Evolutionary conservation across 2,888 invertebrate genomes (phyloP).

Genomic region (Erebia palarica): DNA sequence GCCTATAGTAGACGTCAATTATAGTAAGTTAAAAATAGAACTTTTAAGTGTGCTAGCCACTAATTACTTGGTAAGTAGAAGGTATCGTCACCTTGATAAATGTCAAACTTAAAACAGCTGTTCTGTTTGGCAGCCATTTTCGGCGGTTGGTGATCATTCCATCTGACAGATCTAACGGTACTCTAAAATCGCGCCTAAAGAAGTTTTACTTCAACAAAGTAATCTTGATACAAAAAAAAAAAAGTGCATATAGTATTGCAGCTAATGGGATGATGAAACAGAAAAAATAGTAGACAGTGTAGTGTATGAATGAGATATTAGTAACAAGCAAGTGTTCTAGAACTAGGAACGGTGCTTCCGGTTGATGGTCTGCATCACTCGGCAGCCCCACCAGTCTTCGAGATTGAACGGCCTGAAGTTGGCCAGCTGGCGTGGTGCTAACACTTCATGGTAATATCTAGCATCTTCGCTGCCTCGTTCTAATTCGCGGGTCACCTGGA

Average conservation of each 20-base stretch:
- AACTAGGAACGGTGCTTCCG: conserved; percentile 78
- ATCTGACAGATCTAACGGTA: too few species aligned
- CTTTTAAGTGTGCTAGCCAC: too few species aligned
- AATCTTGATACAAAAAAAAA: neutral
- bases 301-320: conserved; percentile 48
- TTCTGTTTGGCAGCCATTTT: too few species aligned
- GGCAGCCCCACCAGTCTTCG: conserved; percentile 89
- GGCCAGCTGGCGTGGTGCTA: conserved; percentile 80
- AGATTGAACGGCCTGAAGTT: conserved; percentile 91
- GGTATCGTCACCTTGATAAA: neutral
- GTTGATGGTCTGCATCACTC: conserved; percentile 85
- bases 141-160: too few species aligned
- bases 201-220: neutral
- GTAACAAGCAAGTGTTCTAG: conserved; percentile 34
- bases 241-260: too few species aligned
- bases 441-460: conserved; percentile 85
- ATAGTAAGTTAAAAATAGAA: too few species aligned
- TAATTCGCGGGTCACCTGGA: conserved; percentile 81
- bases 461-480: conserved; percentile 81
- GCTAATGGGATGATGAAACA: too few species aligned
- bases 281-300: neutral
- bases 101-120: neutral
- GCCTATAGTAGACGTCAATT: too few species aligned
- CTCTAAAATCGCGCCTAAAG: neutral
- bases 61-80: too few species aligned